Percentiles rank a stretch among this genome's conserved stretches.
Conservation (phyloP, 2,797 vertebrate genomes). For the Chromis chromis region DNA sequence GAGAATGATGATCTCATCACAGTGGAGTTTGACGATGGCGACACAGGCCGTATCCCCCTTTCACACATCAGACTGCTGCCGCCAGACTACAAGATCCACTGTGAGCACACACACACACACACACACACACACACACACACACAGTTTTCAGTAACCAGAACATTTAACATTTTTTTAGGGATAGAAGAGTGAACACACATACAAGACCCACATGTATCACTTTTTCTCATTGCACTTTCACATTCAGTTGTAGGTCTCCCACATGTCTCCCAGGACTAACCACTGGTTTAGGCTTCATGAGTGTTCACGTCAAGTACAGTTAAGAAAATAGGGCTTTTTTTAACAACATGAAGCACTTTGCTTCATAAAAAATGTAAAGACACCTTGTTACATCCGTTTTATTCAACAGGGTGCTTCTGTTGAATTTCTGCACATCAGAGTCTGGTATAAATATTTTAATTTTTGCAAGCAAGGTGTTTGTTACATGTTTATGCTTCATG, state of each 20-base stretch:
- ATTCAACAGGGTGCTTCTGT: constrained; percentile 7
- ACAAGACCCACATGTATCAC: not conserved
- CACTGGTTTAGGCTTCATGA: not conserved
- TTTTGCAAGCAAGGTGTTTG: not conserved
- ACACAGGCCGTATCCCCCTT: constrained; percentile 95
- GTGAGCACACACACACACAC: constrained; percentile 81
- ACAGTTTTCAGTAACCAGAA: too few species aligned
- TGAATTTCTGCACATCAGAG: constrained; percentile 32
- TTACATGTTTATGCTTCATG: constrained; percentile 3
- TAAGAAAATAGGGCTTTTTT: not conserved
- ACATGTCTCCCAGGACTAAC: not conserved
- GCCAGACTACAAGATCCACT: constrained; percentile 98
- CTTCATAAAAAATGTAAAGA: constrained; percentile 7
- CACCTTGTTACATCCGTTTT: not conserved
- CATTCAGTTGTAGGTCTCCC: not conserved
- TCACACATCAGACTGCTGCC: constrained; percentile 97
- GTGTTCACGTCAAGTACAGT: not conserved
- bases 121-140: constrained; percentile 3
- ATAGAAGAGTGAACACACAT: not conserved
- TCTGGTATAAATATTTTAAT: constrained; percentile 13
- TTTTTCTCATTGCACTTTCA: constrained; percentile 5
- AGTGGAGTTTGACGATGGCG: constrained; percentile 98
- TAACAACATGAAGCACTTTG: constrained; percentile 3
- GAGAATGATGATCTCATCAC: constrained; percentile 96
- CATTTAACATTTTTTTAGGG: too few species aligned